Base-by-base conservation (phyloP, 2,113 vertebrate species). In the Myodes glareolus region DNA sequence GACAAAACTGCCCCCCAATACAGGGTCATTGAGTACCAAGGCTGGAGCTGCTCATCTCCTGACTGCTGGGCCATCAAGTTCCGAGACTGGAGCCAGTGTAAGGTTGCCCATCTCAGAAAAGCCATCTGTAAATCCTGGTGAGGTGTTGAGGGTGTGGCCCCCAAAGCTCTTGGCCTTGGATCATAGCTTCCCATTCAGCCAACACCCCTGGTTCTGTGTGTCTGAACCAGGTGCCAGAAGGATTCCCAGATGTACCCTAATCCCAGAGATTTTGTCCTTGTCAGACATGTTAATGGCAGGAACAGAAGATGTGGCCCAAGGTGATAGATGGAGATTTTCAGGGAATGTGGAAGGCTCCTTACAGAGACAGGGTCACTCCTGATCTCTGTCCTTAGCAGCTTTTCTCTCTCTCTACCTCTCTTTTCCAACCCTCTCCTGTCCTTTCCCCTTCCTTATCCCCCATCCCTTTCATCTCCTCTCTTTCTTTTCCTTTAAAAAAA, bases 101-200 rank as follows among this genome's bases (percentile, higher is more conserved):
- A 13, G 27, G 6, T 14, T 36, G 87, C 81, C 65, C 33, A 50
- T 73, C 50, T 90, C 19, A 17, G 36, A 23, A 61, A 85, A 61
- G 21, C 77, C 25, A 8, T 13, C 89, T 3, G 5, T 72, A 45
- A 42, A 6, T 13, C 36, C 68, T 39, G 61, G 0, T 2, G n/a
- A 21, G 23, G 5, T 3, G 5, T 13, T 16, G 21, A n/a, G 55
- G 8, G 5, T 25, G 55, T 42, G n/a, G 36, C 55, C 65, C 67
- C 3, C 58, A 1, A 0, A 14, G 6, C 8, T 68, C 23, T 70
- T 29, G 36, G 6, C 1, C 0, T 0, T 50, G 17, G 68, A 9
- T 50, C 52, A 63, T 7, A 9, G n/a, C 23, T 33, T 55, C 10
- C 9, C 6, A 45, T 25, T 36, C 36, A 76, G 78, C 73, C 47